Evolutionary conservation across 2,888 invertebrate genomes (phyloP).

Genomic region (Stegana nigrithorax): DNA sequence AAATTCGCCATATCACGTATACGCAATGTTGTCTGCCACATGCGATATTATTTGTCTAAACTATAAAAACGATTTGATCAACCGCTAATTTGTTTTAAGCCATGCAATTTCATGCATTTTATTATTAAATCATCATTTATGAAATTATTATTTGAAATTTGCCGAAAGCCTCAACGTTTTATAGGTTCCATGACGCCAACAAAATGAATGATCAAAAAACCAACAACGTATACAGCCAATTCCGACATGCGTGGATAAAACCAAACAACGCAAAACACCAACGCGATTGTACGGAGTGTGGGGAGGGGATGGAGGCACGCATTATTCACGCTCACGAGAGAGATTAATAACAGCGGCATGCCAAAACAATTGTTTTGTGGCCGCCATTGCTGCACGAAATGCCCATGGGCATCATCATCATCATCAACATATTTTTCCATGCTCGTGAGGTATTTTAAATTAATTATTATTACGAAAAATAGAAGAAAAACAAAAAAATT

Average conservation of each 20-base stretch:
- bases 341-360: conserved; percentile 30
- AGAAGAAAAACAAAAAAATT: conserved; percentile 38
- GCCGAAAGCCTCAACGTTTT: conserved; percentile 34
- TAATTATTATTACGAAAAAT: conserved; percentile 52
- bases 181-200: no score
- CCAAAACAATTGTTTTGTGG: conserved; percentile 43
- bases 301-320: no score
- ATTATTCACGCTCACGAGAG: no score
- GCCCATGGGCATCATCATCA: conserved; percentile 36
- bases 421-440: conserved; percentile 37
- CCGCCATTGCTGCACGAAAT: conserved; percentile 28
- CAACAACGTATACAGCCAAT: conserved; percentile 1
- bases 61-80: no score
- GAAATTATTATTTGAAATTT: no score
- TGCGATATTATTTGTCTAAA: no score
- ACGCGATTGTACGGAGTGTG: not conserved
- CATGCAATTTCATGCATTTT: no score
- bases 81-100: no score
- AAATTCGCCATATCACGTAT: no score
- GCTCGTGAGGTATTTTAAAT: conserved; percentile 39
- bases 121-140: no score
- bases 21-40: no score
- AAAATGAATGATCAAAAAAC: no score
- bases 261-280: not conserved
- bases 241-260: not conserved